A percentile compares a stretch with the other conserved stretches of the same genome.
Evolutionary conservation across 2,888 invertebrate species (phyloP).

Genomic region (Lithophane socia): DNA sequence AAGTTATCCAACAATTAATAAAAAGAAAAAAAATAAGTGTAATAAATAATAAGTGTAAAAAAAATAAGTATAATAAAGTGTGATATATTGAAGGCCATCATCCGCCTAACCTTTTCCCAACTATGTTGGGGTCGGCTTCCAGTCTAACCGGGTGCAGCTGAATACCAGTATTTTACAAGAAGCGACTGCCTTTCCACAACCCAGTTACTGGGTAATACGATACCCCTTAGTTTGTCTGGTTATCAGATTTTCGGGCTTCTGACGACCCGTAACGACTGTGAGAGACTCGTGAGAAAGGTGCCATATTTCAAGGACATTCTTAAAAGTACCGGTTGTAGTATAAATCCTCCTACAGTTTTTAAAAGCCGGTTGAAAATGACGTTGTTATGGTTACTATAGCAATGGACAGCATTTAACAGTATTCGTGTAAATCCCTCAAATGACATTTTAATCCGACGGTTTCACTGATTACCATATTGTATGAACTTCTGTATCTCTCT

Average conservation of each 20-base stretch:
- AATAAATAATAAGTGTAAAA: no score
- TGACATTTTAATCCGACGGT: not conserved
- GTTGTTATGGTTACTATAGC: not conserved
- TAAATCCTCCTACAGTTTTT: not conserved
- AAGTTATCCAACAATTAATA: no score
- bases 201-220: no score
- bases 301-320: no score
- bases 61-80: no score
- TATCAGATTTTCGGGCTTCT: not conserved
- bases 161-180: no score
- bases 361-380: not conserved
- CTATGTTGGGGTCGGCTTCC: no score
- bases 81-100: no score
- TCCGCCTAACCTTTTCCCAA: no score
- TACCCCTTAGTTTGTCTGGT: no score
- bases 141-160: not conserved
- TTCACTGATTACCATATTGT: not conserved
- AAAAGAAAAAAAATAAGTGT: no score
- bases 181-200: no score
- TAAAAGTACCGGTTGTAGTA: not conserved
- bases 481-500: slow-evolving; percentile 33
- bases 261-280: not conserved
- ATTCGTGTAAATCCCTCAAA: slow-evolving; percentile 6
- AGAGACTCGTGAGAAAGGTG: not conserved
- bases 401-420: slow-evolving; percentile 3